These are phyloP conservation scores for Taxidea taxus DNA, from an alignment of 2,113 vertebrate genomes.

Conservation along the genomic window DNA sequence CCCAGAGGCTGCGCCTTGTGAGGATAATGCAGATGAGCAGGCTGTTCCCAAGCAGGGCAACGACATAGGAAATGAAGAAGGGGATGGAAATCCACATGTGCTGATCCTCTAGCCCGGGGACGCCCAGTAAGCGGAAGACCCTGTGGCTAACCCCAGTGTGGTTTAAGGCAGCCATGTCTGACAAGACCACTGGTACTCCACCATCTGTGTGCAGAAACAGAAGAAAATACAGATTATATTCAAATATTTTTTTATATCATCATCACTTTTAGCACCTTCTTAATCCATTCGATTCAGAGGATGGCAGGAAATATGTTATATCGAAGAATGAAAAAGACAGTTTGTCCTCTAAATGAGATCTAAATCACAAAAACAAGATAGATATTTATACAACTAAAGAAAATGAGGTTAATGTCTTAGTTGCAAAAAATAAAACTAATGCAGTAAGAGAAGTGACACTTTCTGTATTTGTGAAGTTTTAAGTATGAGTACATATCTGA, in stretches of 20 bases:
- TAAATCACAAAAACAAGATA: neutral
- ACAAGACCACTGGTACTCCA: neutral
- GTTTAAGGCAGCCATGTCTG: neutral
- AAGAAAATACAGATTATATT: neutral
- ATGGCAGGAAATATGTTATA: neutral
- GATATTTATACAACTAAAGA: neutral
- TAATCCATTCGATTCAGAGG: neutral
- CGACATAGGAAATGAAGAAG: neutral
- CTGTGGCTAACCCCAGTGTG: neutral
- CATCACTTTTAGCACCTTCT: neutral
- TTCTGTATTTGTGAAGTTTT: neutral
- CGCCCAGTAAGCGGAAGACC: neutral
- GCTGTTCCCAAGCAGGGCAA: neutral
- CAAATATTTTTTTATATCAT: neutral
- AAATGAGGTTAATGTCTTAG: neutral
- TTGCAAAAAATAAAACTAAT: neutral
- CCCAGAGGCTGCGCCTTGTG: neutral
- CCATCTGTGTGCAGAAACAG: neutral
- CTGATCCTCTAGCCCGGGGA: too few relatives aligned
- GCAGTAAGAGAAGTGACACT: neutral
- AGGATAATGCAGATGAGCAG: neutral
- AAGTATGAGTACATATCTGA: neutral
- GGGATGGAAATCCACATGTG: too few relatives aligned
- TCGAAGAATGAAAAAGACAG: neutral
- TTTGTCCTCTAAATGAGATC: neutral